Percentiles rank a stretch among this genome's conserved stretches.
Evolutionary conservation across 2,113 vertebrate species (phyloP).

Genomic region (Arothron firmamentum): DNA sequence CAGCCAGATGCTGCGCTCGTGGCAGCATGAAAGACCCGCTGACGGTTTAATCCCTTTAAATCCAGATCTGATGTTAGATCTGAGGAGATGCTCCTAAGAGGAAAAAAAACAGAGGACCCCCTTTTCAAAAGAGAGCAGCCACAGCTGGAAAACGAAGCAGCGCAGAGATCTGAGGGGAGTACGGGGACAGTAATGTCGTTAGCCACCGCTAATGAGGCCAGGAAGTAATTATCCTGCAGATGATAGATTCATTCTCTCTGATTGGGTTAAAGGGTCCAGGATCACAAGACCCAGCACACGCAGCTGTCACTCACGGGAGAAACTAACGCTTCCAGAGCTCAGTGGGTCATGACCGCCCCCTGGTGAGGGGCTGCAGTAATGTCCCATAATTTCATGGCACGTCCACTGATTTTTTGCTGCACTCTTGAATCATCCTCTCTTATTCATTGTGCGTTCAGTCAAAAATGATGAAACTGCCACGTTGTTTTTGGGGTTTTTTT

Average conservation of each 20-base stretch:
- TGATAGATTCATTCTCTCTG: constrained; percentile 24
- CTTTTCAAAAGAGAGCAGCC: constrained; percentile 44
- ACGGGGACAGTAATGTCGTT: constrained; percentile 22
- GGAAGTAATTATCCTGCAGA: constrained; percentile 36
- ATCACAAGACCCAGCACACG: background rate
- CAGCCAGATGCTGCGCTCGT: background rate
- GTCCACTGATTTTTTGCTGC: too few species aligned
- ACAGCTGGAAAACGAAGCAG: constrained; percentile 28
- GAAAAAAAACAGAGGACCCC: constrained; percentile 11
- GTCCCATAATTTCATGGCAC: too few species aligned
- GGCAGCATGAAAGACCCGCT: constrained; percentile 22
- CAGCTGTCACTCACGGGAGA: constrained; percentile 17
- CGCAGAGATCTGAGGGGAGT: background rate
- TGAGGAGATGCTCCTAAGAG: constrained; percentile 23
- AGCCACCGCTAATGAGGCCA: constrained; percentile 19
- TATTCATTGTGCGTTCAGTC: too few species aligned
- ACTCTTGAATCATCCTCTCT: too few species aligned
- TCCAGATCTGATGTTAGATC: constrained; percentile 20
- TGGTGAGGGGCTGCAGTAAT: too few species aligned
- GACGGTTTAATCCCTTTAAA: constrained; percentile 25
- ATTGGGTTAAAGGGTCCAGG: constrained; percentile 21
- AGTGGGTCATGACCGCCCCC: too few species aligned
- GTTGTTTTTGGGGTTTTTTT: too few species aligned
- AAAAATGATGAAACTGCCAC: too few species aligned
- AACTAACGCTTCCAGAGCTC: too few species aligned